A percentile compares a stretch with the other conserved stretches of the same genome.
Conservation (phyloP, 2,797 vertebrate genomes). For the Cyprinella venusta region DNA sequence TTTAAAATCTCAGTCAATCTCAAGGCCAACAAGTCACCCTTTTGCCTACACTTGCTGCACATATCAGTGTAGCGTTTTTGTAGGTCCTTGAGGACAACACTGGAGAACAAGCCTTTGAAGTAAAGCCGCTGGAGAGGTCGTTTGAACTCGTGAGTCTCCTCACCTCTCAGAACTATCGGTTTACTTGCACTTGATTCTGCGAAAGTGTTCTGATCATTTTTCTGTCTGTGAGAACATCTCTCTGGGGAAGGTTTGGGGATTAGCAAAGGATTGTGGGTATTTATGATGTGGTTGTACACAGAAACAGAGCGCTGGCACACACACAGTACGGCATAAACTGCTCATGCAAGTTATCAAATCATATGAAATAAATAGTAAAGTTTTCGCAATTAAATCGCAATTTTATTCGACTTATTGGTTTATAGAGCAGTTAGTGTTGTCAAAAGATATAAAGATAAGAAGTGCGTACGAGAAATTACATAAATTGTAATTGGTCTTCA, state of each 20-base stretch:
- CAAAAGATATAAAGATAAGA: not conserved
- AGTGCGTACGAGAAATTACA: constrained; percentile 20
- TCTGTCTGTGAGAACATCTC: constrained; percentile 37
- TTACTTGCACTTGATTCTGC: constrained; percentile 56
- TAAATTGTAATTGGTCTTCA: constrained; percentile 49
- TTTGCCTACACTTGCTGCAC: constrained; percentile 24
- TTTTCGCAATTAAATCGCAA: not conserved
- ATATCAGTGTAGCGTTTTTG: constrained; percentile 48
- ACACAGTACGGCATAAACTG: constrained; percentile 14
- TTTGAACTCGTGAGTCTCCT: constrained; percentile 57
- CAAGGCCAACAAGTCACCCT: not conserved
- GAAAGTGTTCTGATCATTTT: constrained; percentile 54
- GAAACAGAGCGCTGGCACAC: constrained; percentile 4
- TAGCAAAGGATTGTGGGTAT: constrained; percentile 37
- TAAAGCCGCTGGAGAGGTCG: constrained; percentile 40
- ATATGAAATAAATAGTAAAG: not conserved
- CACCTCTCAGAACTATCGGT: constrained; percentile 55
- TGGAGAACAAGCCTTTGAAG: constrained; percentile 62
- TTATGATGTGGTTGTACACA: constrained; percentile 28
- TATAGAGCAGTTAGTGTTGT: not conserved
- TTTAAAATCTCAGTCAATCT: constrained; percentile 10
- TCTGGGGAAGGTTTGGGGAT: constrained; percentile 48
- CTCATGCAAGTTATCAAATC: not conserved
- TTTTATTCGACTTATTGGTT: not conserved
- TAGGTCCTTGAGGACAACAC: constrained; percentile 57